Percentiles rank a stretch among this genome's conserved stretches.
phyloP scores from a whole-genome alignment of 2,797 vertebrate genomes.

The Gobionotothen gibberifrons region DNA sequence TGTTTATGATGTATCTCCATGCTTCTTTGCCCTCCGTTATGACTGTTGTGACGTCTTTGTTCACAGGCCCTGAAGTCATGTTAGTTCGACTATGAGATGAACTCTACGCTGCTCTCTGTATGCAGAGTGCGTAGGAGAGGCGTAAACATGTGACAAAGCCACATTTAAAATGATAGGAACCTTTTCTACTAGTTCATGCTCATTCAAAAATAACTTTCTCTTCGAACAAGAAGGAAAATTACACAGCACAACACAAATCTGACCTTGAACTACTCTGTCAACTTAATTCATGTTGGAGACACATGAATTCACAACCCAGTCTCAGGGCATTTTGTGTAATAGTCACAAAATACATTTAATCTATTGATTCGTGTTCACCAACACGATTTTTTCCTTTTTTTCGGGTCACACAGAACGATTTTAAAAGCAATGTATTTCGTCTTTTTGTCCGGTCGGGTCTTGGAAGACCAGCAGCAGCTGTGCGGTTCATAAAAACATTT shows the following conservation, averaged over 20 bases:
- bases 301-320: too few relatives aligned
- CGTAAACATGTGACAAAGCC: conserved; percentile 18
- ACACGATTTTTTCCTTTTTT: too few relatives aligned
- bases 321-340: too few relatives aligned
- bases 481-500: too few relatives aligned
- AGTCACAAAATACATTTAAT: too few relatives aligned
- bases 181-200: conserved; percentile 3
- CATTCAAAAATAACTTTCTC: neutral
- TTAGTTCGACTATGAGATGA: conserved; percentile 1
- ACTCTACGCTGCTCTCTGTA: neutral
- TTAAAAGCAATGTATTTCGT: too few relatives aligned
- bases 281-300: neutral
- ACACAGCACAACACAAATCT: neutral
- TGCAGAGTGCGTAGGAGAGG: neutral
- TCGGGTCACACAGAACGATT: too few relatives aligned
- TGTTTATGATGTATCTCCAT: neutral
- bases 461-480: too few relatives aligned
- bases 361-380: too few relatives aligned
- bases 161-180: conserved; percentile 11
- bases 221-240: neutral
- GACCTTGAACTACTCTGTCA: neutral
- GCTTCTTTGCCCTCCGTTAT: neutral
- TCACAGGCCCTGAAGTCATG: neutral
- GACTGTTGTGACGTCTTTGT: neutral
- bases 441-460: too few relatives aligned